These are phyloP conservation scores for Paramuricea clavata DNA, from an alignment of 92 coral and sea anemone genomes.

Conservation along the genomic window DNA sequence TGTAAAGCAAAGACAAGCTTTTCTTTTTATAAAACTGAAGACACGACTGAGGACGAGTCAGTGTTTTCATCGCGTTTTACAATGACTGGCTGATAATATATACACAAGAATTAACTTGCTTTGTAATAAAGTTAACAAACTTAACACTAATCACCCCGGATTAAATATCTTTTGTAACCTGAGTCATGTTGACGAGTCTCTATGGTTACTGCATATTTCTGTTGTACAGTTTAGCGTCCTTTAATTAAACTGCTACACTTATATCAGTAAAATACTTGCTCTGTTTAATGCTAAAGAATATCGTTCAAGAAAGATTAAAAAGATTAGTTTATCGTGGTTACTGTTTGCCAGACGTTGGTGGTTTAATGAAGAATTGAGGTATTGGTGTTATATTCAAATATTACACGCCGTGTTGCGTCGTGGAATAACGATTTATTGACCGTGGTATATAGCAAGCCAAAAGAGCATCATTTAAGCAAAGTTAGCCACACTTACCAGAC, in stretches of 20 bases:
- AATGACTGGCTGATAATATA: no score
- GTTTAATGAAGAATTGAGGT: background rate
- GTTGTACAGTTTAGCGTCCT: conserved; percentile 17
- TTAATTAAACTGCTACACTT: background rate
- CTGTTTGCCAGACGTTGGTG: background rate
- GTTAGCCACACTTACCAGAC: no score
- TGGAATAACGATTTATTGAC: background rate
- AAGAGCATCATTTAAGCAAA: background rate
- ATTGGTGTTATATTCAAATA: background rate
- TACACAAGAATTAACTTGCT: conserved; percentile 2
- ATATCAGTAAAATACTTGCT: background rate
- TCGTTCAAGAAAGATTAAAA: background rate
- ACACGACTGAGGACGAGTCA: no score
- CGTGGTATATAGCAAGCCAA: no score
- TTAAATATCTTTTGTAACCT: conserved; percentile 15
- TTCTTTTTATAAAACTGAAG: no score
- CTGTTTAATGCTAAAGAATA: background rate
- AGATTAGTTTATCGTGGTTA: background rate
- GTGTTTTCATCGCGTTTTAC: no score
- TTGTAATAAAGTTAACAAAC: background rate
- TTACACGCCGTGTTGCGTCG: background rate
- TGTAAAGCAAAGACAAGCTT: no score
- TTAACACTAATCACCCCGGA: conserved; percentile 6
- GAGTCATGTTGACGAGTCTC: conserved; percentile 33
- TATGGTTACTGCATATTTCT: conserved; percentile 25